These are phyloP conservation scores for Apoda limacodes DNA, from an alignment of 2,888 invertebrate species.

Conservation along the genomic window DNA sequence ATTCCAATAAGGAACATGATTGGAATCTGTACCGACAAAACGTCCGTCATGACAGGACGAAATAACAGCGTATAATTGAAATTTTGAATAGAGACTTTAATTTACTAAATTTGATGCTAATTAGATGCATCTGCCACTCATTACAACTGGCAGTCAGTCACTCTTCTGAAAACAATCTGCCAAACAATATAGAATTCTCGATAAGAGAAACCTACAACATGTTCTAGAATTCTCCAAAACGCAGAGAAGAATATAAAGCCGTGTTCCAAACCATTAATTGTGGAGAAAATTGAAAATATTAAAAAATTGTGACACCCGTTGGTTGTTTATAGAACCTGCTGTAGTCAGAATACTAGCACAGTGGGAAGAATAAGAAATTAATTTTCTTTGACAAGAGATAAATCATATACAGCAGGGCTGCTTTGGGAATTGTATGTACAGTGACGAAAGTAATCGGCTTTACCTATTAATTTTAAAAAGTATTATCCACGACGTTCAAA, in stretches of 20 bases:
- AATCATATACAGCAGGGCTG: no score
- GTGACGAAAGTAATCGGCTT: conserved; percentile 12
- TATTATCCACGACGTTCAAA: conserved; percentile 8
- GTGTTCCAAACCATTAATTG: no score
- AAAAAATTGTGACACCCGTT: no score
- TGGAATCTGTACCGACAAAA: conserved; percentile 25
- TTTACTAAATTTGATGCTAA: conserved; percentile 7
- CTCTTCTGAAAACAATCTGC: conserved; percentile 22
- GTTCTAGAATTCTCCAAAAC: conserved; percentile 8
- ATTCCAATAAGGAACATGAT: conserved; percentile 8
- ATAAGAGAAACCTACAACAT: conserved; percentile 6
- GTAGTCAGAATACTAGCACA: no score
- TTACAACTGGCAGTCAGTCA: conserved; percentile 23
- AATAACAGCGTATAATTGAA: conserved; percentile 21
- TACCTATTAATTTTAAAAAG: conserved; percentile 10
- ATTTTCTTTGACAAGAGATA: no score
- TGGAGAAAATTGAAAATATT: no score
- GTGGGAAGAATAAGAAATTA: no score
- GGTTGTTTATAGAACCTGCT: no score
- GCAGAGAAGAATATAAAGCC: no score
- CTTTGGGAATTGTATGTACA: no score
- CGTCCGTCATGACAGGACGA: conserved; percentile 23
- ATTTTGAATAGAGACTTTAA: conserved; percentile 16
- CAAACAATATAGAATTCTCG: conserved; percentile 18
- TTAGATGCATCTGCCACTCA: conserved; percentile 17